A percentile compares a stretch with the other conserved stretches of the same genome.
phyloP scores from a whole-genome alignment of 2,113 vertebrate species.

The Epinephelus cyanopodus region DNA sequence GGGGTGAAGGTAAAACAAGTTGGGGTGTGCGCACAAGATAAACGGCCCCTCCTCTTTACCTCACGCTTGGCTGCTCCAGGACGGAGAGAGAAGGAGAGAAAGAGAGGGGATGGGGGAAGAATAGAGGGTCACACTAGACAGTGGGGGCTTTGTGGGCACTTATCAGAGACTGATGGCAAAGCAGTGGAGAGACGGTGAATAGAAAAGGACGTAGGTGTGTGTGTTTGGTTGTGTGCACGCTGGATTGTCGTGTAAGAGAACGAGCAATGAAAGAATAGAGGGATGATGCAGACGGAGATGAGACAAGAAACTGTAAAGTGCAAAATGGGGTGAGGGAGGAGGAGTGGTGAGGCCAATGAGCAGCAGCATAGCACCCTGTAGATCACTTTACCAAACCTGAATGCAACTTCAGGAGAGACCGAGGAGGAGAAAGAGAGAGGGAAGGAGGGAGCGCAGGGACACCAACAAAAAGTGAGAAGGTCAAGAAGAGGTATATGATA shows the following conservation, averaged over 20 bases:
- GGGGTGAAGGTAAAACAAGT: slow-evolving; percentile 60
- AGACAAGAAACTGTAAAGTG: slow-evolving; percentile 45
- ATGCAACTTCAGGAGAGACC: slow-evolving; percentile 61
- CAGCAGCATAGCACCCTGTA: slow-evolving; percentile 36
- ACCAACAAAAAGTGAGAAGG: slow-evolving; percentile 75
- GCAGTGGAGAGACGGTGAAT: slow-evolving; percentile 76
- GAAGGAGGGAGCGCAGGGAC: slow-evolving; percentile 55
- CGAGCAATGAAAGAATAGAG: slow-evolving; percentile 37
- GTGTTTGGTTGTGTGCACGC: slow-evolving; percentile 14
- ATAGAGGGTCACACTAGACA: slow-evolving; percentile 81
- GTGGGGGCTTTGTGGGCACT: slow-evolving; percentile 94
- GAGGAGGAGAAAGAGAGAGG: slow-evolving; percentile 41
- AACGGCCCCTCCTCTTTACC: slow-evolving; percentile 61
- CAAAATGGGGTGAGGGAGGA: slow-evolving; percentile 10
- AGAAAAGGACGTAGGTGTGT: slow-evolving; percentile 79
- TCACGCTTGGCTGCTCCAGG: slow-evolving; percentile 74
- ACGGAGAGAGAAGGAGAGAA: slow-evolving; percentile 60
- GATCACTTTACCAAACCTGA: slow-evolving; percentile 75
- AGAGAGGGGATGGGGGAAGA: slow-evolving; percentile 65
- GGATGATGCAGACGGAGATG: slow-evolving; percentile 55
- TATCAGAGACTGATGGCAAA: slow-evolving; percentile 83
- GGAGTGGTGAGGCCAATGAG: slow-evolving; percentile 17
- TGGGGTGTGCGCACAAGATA: slow-evolving; percentile 60
- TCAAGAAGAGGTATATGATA: slow-evolving; percentile 77
- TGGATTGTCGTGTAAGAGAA: slow-evolving; percentile 20